Evolutionary conservation across 2,888 invertebrate genomes (phyloP).

Genomic region (Galeruca laticollis): DNA sequence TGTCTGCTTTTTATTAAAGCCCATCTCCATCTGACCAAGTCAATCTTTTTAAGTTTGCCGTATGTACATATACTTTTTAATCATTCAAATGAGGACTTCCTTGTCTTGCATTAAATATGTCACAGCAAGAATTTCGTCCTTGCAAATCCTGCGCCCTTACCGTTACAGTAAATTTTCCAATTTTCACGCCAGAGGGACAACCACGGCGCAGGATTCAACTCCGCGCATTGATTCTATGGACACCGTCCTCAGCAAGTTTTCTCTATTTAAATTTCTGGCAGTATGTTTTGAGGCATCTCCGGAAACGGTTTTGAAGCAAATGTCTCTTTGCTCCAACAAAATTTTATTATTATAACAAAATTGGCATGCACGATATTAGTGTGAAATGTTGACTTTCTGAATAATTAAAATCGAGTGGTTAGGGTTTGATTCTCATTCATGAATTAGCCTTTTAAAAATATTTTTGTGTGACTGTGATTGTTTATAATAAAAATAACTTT

Average conservation of each 20-base stretch:
- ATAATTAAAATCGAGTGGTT: neutral
- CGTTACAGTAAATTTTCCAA: conserved; percentile 50
- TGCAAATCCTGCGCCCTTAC: conserved; percentile 24
- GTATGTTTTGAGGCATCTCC: conserved; percentile 57
- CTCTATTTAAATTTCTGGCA: conserved; percentile 55
- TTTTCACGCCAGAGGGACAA: conserved; percentile 58
- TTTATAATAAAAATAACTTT: conserved; percentile 32
- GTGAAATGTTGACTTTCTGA: neutral
- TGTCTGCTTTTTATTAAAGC: neutral
- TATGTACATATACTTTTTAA: conserved; percentile 63
- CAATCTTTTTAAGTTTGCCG: conserved; percentile 60
- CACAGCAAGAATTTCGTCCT: conserved; percentile 30
- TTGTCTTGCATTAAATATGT: conserved; percentile 63
- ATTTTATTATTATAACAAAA: conserved; percentile 8
- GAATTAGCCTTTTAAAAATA: conserved; percentile 5
- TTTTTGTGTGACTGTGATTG: conserved; percentile 47
- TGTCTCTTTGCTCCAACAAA: conserved; percentile 29
- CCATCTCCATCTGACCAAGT: conserved; percentile 2
- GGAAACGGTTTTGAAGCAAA: conserved; percentile 41
- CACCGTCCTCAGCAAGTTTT: conserved; percentile 53
- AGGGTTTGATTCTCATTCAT: conserved; percentile 6
- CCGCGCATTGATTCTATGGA: conserved; percentile 62
- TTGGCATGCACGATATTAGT: conserved; percentile 21
- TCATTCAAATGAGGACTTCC: conserved; percentile 64
- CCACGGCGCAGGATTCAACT: conserved; percentile 57